phyloP scores from a whole-genome alignment of 2,888 invertebrate species.

The Cryptosula pallasiana region DNA sequence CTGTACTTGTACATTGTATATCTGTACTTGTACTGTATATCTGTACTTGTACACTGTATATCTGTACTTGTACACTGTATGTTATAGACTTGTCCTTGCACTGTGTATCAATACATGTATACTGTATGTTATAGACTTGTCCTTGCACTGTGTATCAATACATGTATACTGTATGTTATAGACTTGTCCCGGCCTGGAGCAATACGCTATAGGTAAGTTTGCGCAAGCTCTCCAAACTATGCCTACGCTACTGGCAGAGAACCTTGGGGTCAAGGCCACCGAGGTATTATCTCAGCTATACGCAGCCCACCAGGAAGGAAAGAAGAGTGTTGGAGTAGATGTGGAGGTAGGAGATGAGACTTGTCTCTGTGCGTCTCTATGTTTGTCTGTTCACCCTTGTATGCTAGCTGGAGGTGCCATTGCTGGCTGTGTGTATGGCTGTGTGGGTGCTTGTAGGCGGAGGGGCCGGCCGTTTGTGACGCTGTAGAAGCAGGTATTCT shows the following conservation, averaged over 20 bases:
- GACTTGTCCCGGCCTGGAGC: constrained; percentile 87
- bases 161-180: too few species aligned
- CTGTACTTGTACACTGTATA: too few species aligned
- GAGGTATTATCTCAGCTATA: constrained; percentile 82
- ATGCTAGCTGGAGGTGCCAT: too few species aligned
- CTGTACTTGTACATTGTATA: too few species aligned
- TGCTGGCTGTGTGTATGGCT: too few species aligned
- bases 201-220: constrained; percentile 93
- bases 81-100: too few species aligned
- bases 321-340: constrained; percentile 77
- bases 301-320: constrained; percentile 85
- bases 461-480: constrained; percentile 67
- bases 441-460: constrained; percentile 59
- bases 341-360: constrained; percentile 63
- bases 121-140: constrained; percentile 64
- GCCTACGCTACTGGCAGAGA: constrained; percentile 88
- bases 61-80: too few species aligned
- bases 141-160: too few species aligned
- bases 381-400: neutral
- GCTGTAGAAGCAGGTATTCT: constrained; percentile 68
- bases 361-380: neutral
- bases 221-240: constrained; percentile 76
- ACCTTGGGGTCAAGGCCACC: constrained; percentile 71
- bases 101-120: too few species aligned
- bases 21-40: too few species aligned